phyloP scores from a whole-genome alignment of 2,113 vertebrate species.

The Ploceus nigricollis region DNA sequence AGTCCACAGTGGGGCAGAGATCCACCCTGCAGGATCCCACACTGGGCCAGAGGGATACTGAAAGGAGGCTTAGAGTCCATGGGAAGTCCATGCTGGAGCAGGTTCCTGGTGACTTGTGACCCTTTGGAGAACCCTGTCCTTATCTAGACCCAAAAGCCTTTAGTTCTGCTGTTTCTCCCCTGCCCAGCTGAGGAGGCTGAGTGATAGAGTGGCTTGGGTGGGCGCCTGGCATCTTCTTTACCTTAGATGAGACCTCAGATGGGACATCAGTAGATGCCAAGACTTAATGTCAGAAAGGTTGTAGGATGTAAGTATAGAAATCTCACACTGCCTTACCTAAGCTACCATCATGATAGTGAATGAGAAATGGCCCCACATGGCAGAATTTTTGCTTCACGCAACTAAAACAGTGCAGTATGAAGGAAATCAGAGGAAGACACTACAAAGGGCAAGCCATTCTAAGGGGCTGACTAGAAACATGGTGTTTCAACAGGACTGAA shows the following conservation, averaged over 20 bases:
- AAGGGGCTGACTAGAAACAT: not conserved
- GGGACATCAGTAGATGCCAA: not conserved
- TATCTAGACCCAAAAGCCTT: not conserved
- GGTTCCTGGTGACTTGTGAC: not conserved
- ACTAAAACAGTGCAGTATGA: not conserved
- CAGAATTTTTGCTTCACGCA: not conserved
- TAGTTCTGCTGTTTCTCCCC: not conserved
- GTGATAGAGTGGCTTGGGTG: not conserved
- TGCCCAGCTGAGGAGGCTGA: not conserved
- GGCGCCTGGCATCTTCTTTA: fast-evolving
- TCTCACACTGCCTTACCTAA: not conserved
- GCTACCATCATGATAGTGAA: not conserved
- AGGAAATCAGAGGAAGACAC: not conserved
- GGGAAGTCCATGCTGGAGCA: not conserved
- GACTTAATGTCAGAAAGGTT: not conserved
- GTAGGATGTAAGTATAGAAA: not conserved
- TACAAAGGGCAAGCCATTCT: not conserved
- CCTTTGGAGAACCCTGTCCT: not conserved
- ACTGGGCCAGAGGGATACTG: not conserved
- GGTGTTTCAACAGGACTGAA: not conserved
- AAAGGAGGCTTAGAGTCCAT: not conserved
- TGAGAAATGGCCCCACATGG: not conserved
- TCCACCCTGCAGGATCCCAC: not conserved
- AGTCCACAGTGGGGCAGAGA: not conserved
- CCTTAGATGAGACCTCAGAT: not conserved